Evolutionary conservation across 23 tunicate species (phyloP).

Genomic region (Diplosoma virens): DNA sequence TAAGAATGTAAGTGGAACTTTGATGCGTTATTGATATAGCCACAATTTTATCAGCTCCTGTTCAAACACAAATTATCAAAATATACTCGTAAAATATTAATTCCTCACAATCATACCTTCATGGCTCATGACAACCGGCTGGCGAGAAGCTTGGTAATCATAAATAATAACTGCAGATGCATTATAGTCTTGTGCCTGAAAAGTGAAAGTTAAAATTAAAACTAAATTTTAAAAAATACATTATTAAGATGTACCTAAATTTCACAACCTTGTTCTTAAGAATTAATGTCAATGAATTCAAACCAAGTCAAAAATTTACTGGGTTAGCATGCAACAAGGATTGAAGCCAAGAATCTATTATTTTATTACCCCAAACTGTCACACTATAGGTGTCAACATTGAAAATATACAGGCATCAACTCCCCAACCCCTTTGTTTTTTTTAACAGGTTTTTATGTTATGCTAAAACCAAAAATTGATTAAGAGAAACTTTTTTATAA

Average conservation of each 20-base stretch:
- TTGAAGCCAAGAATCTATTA: background rate
- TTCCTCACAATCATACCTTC: conserved; percentile 20
- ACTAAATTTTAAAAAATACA: no score
- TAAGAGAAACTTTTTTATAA: no score
- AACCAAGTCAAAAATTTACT: no score
- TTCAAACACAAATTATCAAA: background rate
- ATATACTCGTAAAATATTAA: background rate
- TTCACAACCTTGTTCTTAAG: no score
- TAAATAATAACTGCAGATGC: conserved; percentile 64
- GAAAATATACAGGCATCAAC: no score
- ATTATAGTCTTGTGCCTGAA: conserved; percentile 51
- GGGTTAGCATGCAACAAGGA: background rate
- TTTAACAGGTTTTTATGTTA: no score
- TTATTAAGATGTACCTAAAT: no score
- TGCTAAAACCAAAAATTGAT: no score
- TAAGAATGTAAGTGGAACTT: background rate
- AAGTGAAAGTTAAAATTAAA: background rate
- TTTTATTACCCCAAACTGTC: background rate
- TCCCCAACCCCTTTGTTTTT: no score
- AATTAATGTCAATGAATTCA: no score
- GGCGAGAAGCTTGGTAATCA: conserved; percentile 11
- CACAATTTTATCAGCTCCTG: conserved; percentile 42
- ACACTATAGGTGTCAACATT: no score
- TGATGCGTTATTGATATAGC: background rate
- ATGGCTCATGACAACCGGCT: conserved; percentile 45